Percentiles rank a stretch among this genome's conserved stretches.
These are phyloP conservation scores for Prorops nasuta DNA, from an alignment of 1,140 invertebrate genomes.

Conservation along the genomic window DNA sequence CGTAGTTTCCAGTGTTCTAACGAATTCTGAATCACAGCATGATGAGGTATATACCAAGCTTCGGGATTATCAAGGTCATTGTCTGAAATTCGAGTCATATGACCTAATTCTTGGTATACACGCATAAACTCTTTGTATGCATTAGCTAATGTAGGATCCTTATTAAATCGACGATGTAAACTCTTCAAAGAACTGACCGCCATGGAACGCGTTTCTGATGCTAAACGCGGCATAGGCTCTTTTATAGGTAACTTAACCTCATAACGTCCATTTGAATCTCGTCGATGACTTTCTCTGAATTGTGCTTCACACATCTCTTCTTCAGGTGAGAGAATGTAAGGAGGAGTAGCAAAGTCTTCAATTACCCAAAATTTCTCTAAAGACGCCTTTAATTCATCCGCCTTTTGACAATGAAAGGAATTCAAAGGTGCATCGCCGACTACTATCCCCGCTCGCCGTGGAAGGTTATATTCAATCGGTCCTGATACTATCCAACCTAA, in stretches of 20 bases:
- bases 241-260: background rate
- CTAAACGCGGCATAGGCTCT: background rate
- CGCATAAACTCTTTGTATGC: background rate
- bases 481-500: conserved; percentile 36
- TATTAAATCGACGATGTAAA: background rate
- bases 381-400: background rate
- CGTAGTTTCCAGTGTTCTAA: background rate
- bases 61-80: too few species aligned
- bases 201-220: background rate
- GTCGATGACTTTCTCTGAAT: background rate
- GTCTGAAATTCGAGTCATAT: background rate
- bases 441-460: conserved; percentile 7
- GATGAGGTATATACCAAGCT: too few species aligned
- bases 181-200: background rate
- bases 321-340: background rate
- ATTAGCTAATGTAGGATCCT: background rate
- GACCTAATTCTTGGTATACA: background rate
- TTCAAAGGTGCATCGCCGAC: background rate
- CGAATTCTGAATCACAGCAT: background rate
- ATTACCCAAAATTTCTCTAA: conserved; percentile 16
- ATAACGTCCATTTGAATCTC: background rate
- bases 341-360: conserved; percentile 4
- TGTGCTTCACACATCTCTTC: background rate
- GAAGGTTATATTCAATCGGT: background rate
- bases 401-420: background rate